Conservation (phyloP, 2,797 vertebrate species). For the Myotis planiceps region DNA sequence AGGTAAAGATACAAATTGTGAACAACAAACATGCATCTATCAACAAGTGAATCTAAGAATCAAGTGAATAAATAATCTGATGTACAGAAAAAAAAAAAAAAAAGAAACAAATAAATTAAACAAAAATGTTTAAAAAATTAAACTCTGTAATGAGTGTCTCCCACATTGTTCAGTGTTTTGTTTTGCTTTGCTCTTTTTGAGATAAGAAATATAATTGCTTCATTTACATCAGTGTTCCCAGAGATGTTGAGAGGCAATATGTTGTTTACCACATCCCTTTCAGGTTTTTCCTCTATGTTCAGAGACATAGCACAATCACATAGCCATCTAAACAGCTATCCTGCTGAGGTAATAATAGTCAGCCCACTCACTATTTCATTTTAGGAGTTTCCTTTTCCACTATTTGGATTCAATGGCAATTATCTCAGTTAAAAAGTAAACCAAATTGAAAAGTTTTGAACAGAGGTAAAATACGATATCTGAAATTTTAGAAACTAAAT, state of each 20-base stretch:
- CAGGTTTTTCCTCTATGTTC: neutral
- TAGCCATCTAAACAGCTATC: neutral
- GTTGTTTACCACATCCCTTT: neutral
- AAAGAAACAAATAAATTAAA: neutral
- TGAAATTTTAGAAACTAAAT: neutral
- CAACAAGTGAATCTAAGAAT: no score
- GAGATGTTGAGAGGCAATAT: neutral
- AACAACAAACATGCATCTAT: no score
- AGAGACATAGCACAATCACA: neutral
- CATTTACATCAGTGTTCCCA: neutral
- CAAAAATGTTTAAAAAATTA: neutral
- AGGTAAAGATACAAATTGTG: no score
- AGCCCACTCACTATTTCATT: neutral
- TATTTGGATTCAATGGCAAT: neutral
- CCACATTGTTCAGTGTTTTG: neutral
- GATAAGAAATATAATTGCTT: neutral
- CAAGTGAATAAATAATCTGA: no score
- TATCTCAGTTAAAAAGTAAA: conserved; percentile 9
- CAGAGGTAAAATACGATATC: neutral
- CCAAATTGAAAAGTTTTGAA: conserved; percentile 27
- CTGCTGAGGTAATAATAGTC: neutral
- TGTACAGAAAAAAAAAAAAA: no score
- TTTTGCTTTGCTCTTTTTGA: conserved; percentile 37
- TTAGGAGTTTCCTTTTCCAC: neutral
- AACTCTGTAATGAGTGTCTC: neutral